Evolutionary conservation across 2,797 vertebrate genomes (phyloP).

Genomic region (Macrochelys suwanniensis): DNA sequence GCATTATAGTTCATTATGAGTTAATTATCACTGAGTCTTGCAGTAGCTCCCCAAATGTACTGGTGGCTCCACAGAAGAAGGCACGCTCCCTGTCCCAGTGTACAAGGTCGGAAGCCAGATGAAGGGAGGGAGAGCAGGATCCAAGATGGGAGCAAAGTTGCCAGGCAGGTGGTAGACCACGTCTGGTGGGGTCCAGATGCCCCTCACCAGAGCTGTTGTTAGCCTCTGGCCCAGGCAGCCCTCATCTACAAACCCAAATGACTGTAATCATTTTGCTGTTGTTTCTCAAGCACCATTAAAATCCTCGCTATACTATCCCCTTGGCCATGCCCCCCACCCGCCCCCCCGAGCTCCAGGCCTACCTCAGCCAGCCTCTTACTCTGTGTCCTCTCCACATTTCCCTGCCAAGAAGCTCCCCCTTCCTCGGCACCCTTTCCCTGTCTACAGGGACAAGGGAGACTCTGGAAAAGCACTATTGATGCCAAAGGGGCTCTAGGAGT

Average conservation of each 20-base stretch:
- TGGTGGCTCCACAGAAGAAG: rapidly evolving
- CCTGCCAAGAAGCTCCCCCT: rapidly evolving
- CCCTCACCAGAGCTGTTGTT: background rate
- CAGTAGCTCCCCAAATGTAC: rapidly evolving
- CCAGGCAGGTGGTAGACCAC: background rate
- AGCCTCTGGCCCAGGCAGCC: background rate
- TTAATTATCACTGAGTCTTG: background rate
- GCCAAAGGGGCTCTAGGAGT: background rate
- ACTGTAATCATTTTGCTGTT: background rate
- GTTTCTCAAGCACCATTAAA: background rate
- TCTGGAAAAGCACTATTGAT: background rate
- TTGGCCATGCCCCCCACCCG: background rate
- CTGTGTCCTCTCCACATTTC: background rate
- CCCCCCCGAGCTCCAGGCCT: background rate
- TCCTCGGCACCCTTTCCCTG: rapidly evolving
- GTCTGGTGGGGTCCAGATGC: background rate
- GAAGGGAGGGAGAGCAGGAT: background rate
- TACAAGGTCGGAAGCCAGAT: background rate
- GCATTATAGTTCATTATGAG: background rate
- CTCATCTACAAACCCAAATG: background rate
- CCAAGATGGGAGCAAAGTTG: background rate
- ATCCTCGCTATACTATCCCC: background rate
- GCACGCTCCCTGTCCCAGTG: background rate
- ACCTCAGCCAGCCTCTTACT: background rate
- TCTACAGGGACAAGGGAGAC: background rate